Base-by-base conservation (phyloP, 2,113 vertebrate species). In the Alosa alosa region DNA sequence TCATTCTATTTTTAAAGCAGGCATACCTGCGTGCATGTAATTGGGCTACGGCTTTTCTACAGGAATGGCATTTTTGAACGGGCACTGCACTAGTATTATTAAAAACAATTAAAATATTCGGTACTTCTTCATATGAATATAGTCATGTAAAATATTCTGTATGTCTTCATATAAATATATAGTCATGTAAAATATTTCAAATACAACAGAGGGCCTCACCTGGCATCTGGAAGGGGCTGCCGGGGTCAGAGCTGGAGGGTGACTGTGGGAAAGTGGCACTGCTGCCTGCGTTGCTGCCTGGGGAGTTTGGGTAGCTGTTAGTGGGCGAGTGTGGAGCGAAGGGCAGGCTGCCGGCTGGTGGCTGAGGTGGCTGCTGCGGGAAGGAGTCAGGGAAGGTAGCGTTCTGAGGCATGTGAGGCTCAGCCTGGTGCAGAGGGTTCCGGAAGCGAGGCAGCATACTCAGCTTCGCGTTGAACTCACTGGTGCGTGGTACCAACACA, bases 191-290 rank as follows among this genome's bases (percentile, higher is more conserved):
- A n/a, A 60, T 60, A 22, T 60, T 60, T 60, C 18, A 18, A 60
- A 7, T 18, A 20, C n/a, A 55, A 60, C 22, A 47, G 57, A 57
- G 44, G 17, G 45, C 52, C 81, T 86, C 92, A 99, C 98, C 98
- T 96, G 98, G 97, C 95, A 99, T 98, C 92, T 99, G 98, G 91
- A 99, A 99, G 83, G 98, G 98, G 90, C 98, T 99, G 90, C 96
- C 97, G 0, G 98, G 98, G 88, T 99, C 98, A 0, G 98, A 97
- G 94, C 97, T 99, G 94, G 96, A 96, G 13, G 98, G 98, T 9
- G 98, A 99, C 84, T 98, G 97, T 0, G 98, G 98, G 83, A 99
- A 99, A 90, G 98, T 98, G 94, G 96, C 94, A 15, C 94, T 97
- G 95, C 97, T 98, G 83, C 94, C 94, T 22, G 88, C 85, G 36